These are phyloP conservation scores for Pachyseris speciosa DNA, from an alignment of 64 coral and sea anemone genomes.

Conservation along the genomic window DNA sequence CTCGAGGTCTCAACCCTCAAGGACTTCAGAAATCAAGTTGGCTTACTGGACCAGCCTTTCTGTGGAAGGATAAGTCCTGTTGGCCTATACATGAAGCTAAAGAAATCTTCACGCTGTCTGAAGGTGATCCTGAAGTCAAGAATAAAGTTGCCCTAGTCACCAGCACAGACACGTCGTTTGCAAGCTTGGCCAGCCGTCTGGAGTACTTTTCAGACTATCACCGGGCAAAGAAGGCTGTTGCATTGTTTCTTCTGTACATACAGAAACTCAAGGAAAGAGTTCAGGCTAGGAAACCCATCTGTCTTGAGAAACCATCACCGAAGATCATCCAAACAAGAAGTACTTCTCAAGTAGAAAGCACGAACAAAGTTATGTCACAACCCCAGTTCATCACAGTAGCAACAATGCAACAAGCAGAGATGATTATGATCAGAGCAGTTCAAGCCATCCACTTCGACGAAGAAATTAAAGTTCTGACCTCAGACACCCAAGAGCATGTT, in stretches of 20 bases:
- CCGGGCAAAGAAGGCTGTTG: slow-evolving; percentile 25
- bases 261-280: not conserved
- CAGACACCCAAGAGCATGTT: not conserved
- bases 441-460: slow-evolving; percentile 2
- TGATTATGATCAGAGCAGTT: not conserved
- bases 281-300: too few species aligned
- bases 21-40: not conserved
- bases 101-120: not conserved
- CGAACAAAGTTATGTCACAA: too few species aligned
- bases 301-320: not conserved
- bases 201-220: not conserved
- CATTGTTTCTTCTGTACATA: not conserved
- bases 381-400: not conserved
- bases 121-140: slow-evolving; percentile 4
- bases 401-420: not conserved
- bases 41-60: not conserved
- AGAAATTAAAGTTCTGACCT: not conserved
- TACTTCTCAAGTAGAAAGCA: too few species aligned
- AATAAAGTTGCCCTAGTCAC: not conserved
- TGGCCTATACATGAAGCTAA: not conserved
- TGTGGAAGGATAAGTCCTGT: not conserved
- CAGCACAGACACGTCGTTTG: not conserved
- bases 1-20: not conserved
- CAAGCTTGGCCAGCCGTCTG: not conserved
- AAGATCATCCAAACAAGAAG: too few species aligned